A percentile compares a stretch with the other conserved stretches of the same genome.
Evolutionary conservation across 1,140 invertebrate species (phyloP).

Genomic region (Penaeus chinensis): DNA sequence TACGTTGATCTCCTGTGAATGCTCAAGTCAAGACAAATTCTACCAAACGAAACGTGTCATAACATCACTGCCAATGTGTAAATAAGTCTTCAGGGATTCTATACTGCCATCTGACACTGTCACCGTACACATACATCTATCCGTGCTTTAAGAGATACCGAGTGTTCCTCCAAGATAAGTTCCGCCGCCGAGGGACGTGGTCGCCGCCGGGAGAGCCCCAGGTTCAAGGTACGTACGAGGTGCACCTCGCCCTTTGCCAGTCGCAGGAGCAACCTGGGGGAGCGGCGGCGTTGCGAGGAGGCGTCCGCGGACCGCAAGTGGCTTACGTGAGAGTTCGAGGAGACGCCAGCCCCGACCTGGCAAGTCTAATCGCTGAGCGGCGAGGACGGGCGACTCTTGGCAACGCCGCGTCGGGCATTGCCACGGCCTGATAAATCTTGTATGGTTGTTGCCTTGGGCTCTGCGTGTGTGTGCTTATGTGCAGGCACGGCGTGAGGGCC

Average conservation of each 20-base stretch:
- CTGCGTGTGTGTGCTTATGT: no score
- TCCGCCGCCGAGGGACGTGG: neutral
- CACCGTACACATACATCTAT: neutral
- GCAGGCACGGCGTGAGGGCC: no score
- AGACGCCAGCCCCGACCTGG: constrained; percentile 40
- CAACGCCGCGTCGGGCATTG: constrained; percentile 27
- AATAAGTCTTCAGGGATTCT: constrained; percentile 36
- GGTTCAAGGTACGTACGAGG: no score
- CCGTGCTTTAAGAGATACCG: neutral
- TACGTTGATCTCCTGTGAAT: constrained; percentile 46
- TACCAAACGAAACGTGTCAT: constrained; percentile 9
- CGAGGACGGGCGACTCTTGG: constrained; percentile 20
- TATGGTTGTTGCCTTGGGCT: no score
- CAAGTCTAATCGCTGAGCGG: constrained; percentile 35
- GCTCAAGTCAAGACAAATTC: constrained; percentile 48
- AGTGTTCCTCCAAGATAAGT: constrained; percentile 8
- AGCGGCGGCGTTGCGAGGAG: neutral
- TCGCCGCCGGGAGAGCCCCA: no score
- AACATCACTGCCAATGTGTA: constrained; percentile 52
- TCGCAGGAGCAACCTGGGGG: no score
- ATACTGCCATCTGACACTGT: constrained; percentile 33
- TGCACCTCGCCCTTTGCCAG: no score
- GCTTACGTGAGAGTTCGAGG: constrained; percentile 30
- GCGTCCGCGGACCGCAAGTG: neutral
- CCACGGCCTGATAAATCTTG: no score